Conservation (phyloP, 35 echinoderm and acorn worm genomes). For the Anneissia japonica region DNA sequence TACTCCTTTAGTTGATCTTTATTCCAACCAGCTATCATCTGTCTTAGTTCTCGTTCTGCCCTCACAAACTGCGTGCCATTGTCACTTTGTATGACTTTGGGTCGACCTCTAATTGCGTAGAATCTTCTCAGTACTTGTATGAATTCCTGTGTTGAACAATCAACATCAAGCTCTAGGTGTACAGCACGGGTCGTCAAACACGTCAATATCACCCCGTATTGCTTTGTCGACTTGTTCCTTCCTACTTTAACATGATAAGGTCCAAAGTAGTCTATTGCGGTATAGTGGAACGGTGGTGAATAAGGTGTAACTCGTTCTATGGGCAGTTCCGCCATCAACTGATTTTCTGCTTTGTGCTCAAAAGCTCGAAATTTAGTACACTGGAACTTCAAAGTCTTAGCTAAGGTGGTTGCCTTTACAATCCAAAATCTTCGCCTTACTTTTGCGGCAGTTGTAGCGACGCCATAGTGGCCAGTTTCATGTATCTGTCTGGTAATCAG, state of each 20-base stretch:
- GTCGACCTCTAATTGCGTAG: slow-evolving; percentile 39
- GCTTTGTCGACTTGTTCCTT: slow-evolving; percentile 31
- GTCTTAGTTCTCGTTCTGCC: slow-evolving; percentile 16
- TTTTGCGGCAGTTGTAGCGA: too few species aligned
- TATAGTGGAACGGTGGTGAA: slow-evolving; percentile 31
- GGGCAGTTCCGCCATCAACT: neutral
- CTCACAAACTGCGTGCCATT: slow-evolving; percentile 57
- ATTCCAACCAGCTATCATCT: slow-evolving; percentile 37
- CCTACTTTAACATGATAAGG: slow-evolving; percentile 17
- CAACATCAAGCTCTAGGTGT: slow-evolving; percentile 51
- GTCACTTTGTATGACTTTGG: slow-evolving; percentile 30
- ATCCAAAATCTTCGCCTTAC: too few species aligned
- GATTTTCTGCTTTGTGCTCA: neutral
- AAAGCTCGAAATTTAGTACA: too few species aligned
- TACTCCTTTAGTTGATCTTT: slow-evolving; percentile 23
- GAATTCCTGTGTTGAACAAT: slow-evolving; percentile 41
- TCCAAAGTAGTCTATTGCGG: slow-evolving; percentile 31
- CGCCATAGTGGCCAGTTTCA: neutral
- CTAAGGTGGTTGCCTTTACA: too few species aligned
- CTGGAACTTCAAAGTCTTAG: too few species aligned
- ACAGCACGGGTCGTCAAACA: slow-evolving; percentile 52
- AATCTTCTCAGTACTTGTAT: slow-evolving; percentile 46
- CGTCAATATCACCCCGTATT: slow-evolving; percentile 56
- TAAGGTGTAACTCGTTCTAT: slow-evolving; percentile 20
- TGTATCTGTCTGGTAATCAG: slow-evolving; percentile 23